phyloP scores from a whole-genome alignment of 2,797 vertebrate genomes.

The Prionace glauca region DNA sequence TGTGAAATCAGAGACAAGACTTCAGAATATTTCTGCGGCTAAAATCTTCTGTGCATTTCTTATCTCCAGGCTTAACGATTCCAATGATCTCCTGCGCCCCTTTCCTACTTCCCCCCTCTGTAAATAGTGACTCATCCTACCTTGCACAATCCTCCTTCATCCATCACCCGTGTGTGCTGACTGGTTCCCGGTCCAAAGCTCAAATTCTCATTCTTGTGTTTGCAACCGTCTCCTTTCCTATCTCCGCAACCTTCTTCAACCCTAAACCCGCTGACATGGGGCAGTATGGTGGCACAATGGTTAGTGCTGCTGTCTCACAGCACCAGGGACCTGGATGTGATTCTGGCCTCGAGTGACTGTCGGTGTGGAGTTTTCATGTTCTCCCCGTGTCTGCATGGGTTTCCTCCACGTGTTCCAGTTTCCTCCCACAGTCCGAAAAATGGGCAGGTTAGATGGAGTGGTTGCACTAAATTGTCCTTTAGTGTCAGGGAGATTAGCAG shows the following conservation, averaged over 20 bases:
- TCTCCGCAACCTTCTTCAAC: not conserved
- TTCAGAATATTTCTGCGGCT: not conserved
- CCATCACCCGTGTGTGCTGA: not conserved
- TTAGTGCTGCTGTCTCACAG: no score
- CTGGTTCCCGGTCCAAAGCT: not conserved
- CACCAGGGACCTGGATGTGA: no score
- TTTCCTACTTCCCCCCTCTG: not conserved
- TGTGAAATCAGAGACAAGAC: not conserved
- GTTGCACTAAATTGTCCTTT: no score
- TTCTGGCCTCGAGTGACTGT: no score
- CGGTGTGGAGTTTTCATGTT: no score
- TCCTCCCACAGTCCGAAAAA: no score
- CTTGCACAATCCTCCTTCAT: not conserved
- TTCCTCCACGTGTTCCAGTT: no score
- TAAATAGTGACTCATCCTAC: not conserved
- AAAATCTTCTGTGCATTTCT: not conserved
- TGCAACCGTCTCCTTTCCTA: not conserved
- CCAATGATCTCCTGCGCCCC: not conserved
- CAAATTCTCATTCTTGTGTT: not conserved
- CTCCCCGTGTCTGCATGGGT: no score
- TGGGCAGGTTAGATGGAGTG: no score
- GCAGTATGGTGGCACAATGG: no score
- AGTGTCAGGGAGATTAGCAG: no score
- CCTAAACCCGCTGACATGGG: not conserved
- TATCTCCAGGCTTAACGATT: not conserved